Base-by-base conservation (phyloP, 2,888 invertebrate species). In the Micropterix aruncella region DNA sequence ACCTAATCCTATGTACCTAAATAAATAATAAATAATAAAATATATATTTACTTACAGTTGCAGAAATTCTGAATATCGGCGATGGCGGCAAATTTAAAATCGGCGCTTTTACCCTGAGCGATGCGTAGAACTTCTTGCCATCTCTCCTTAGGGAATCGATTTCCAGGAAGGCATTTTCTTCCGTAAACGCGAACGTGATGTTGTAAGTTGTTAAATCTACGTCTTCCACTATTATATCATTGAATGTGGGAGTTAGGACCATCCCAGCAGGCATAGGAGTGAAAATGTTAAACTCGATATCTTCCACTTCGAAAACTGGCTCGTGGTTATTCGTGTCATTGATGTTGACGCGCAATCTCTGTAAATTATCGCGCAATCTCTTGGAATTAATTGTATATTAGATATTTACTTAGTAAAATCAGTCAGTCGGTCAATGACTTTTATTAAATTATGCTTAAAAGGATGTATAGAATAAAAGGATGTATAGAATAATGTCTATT, bases 131-230 rank as follows among this genome's bases (percentile, higher is more conserved):
- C 39, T 64, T 58, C 53, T 70, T 71, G 1, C 9, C 19, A n/a
- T 43, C 42, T 17, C 42, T 39, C 16, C 12, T 15, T 4, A 62
- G 61, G 46, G 59, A 63, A 12, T 46, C 52, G 37, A 71, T 62
- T 56, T 63, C 61, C 47, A 71, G 63, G 47, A 61, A 58, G 3
- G 58, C 55, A 44, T 65, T 68, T 5, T 62, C 60, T 45, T 63
- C 47, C n/a, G 5, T 57, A 3, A 70, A 60, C 9, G 48, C 47
- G 42, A 68, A 70, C 15, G 58, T 56, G 19, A 71, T 65, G 51
- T 55, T 55, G 16, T 56, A 49, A 0, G 70, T 75, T 1, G 74
- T 70, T 7, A 76, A 63, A 54, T 76, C 75, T 17, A 72, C 61
- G 53, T 76, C 76, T 51, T 62, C 58, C 1, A 63, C 74, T 40